Evolutionary conservation across 2,797 vertebrate genomes (phyloP).

Genomic region (Alcedo quadribrachys): DNA sequence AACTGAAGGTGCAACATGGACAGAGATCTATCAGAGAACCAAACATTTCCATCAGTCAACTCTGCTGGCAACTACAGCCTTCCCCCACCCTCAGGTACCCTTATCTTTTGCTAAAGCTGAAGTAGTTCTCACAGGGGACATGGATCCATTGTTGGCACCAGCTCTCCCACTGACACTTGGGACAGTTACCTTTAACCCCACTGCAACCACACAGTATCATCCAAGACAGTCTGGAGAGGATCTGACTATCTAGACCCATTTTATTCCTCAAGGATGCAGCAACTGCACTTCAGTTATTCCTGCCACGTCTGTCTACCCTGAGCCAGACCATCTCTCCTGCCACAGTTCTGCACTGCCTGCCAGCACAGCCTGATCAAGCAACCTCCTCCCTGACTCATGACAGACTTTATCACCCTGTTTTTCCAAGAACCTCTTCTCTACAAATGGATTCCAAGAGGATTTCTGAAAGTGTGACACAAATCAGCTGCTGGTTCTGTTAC

Average conservation of each 20-base stretch:
- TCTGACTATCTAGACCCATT: background rate
- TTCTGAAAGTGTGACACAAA: background rate
- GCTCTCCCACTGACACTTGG: fast-evolving
- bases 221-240: background rate
- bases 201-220: background rate
- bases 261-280: background rate
- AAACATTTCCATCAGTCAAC: background rate
- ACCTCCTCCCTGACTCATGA: background rate
- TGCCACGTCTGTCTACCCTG: background rate
- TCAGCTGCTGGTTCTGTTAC: background rate
- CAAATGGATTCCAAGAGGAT: background rate
- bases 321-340: background rate
- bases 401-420: background rate
- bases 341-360: background rate
- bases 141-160: background rate
- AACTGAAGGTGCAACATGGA: background rate
- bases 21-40: background rate
- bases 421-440: background rate
- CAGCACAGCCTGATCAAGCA: fast-evolving
- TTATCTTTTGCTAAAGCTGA: background rate
- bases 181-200: background rate
- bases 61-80: background rate
- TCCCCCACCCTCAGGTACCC: background rate
- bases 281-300: background rate
- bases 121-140: background rate